Evolutionary conservation across 2,797 vertebrate species (phyloP), one percentile per base, ranked within the genome.

Genomic region (Myiotriccus ornatus): DNA sequence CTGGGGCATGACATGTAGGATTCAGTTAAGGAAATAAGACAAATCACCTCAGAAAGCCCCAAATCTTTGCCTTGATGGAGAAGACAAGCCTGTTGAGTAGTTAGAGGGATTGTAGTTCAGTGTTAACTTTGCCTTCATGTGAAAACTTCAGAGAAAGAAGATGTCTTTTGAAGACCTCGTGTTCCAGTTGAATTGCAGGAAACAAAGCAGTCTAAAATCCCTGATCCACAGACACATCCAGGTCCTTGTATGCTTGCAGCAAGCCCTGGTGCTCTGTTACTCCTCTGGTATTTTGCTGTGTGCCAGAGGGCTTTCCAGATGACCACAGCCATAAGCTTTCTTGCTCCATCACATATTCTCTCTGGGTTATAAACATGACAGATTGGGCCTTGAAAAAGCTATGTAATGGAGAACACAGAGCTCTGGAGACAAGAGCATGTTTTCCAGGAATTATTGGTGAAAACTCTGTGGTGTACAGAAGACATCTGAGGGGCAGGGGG

Each of bases 381-480:
- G 52, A 70, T 24, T 88, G 21, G 65, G 14, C 46, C 63, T 55
- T 88, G 52, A 39, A 67, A 91, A 78, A 76, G 32, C 35, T 65
- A 2, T 52, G 34, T 69, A 69, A 67, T 59, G 43, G 59, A 88
- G 62, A 91, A 62, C n/a, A 56, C 59, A 56, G 59, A 13, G 55
- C 74, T 91, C 52, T 73, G 30, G 55, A 94, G 52, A 44, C 35
- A 59, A 50, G 49, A 90, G 63, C 0, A 0, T 56, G 23, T 82
- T 94, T 94, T 93, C 43, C 47, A 76, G 74, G 55, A 90, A 73
- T 73, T 78, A 52, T 5, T 86, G 43, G 32, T 93, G 70, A 95
- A 88, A 87, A 56, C 44, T 80, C 60, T 44, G 30, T 80, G 15
- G 13, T n/a, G 20, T 69, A 30, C 14, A 76, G 65, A 81, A 84